These are phyloP conservation scores for Meandrina meandrites DNA, from an alignment of 92 coral and sea anemone species.

Conservation along the genomic window DNA sequence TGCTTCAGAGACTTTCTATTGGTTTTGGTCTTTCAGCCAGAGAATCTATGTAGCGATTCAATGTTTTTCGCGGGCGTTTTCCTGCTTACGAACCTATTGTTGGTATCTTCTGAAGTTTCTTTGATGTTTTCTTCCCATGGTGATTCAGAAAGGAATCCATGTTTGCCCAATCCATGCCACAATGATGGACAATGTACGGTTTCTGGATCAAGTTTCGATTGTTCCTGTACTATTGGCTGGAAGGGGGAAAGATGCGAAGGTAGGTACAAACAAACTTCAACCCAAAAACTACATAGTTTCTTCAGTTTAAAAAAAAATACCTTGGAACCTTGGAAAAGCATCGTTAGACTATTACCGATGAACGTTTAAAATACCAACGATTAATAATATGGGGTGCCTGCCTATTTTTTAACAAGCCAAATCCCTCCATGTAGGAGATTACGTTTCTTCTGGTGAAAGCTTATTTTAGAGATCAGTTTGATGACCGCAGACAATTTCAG, in stretches of 20 bases:
- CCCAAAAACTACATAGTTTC: not conserved
- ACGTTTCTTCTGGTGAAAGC: not conserved
- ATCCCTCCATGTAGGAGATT: too few relatives aligned
- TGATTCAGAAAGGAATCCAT: constrained; percentile 77
- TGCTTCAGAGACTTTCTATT: constrained; percentile 29
- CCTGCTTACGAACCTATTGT: constrained; percentile 42
- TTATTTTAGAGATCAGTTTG: not conserved
- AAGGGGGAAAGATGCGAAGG: constrained; percentile 95
- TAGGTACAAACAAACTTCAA: constrained; percentile 11
- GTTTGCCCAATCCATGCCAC: constrained; percentile 90
- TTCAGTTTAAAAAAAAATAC: not conserved
- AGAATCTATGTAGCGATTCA: constrained; percentile 44
- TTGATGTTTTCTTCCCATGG: constrained; percentile 38
- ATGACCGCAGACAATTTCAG: not conserved
- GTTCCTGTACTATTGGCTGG: constrained; percentile 90
- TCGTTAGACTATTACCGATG: not conserved
- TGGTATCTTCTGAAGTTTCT: constrained; percentile 29
- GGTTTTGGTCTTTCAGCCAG: constrained; percentile 8
- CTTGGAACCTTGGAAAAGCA: not conserved
- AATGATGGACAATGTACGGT: constrained; percentile 90
- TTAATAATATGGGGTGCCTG: not conserved
- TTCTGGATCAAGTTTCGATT: constrained; percentile 83
- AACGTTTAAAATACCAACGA: not conserved
- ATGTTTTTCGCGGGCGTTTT: constrained; percentile 47
- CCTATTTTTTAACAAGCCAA: not conserved